Evolutionary conservation across 2,888 invertebrate genomes (phyloP).

Genomic region (Folsomia candida): DNA sequence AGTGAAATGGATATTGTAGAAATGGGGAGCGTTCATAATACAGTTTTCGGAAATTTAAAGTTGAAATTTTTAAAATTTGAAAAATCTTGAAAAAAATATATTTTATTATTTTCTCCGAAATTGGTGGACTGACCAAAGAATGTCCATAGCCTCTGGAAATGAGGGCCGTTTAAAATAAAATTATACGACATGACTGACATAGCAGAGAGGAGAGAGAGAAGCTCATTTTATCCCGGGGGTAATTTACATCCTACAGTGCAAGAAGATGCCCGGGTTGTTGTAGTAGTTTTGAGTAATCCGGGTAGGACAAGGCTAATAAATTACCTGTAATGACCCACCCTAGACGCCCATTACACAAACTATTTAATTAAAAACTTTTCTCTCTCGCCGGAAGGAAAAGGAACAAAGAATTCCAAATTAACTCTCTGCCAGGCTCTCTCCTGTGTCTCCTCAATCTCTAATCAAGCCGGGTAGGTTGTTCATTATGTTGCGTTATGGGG

Average conservation of each 20-base stretch:
- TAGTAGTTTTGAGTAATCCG: not conserved
- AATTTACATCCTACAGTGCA: not conserved
- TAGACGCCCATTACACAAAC: slow-evolving; percentile 47
- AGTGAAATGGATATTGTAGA: not conserved
- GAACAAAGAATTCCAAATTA: slow-evolving; percentile 4
- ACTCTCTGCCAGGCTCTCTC: not conserved
- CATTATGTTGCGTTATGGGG: too few relatives aligned
- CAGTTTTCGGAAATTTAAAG: not conserved
- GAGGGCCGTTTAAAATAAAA: not conserved
- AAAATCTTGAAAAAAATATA: not conserved
- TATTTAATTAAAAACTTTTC: slow-evolving; percentile 50
- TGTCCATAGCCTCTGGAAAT: not conserved
- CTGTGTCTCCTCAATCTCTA: not conserved
- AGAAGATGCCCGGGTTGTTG: not conserved
- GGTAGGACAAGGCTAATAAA: slow-evolving; percentile 35
- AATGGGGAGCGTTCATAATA: not conserved
- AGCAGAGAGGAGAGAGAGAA: not conserved
- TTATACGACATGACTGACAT: not conserved
- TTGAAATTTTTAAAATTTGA: not conserved
- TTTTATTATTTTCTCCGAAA: too few relatives aligned
- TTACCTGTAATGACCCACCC: slow-evolving; percentile 50
- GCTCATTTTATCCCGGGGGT: not conserved
- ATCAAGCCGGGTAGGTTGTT: not conserved
- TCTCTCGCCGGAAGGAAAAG: not conserved
- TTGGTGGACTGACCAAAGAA: not conserved